Evolutionary conservation across 2,797 vertebrate species (phyloP).

Genomic region (Argentina silus): DNA sequence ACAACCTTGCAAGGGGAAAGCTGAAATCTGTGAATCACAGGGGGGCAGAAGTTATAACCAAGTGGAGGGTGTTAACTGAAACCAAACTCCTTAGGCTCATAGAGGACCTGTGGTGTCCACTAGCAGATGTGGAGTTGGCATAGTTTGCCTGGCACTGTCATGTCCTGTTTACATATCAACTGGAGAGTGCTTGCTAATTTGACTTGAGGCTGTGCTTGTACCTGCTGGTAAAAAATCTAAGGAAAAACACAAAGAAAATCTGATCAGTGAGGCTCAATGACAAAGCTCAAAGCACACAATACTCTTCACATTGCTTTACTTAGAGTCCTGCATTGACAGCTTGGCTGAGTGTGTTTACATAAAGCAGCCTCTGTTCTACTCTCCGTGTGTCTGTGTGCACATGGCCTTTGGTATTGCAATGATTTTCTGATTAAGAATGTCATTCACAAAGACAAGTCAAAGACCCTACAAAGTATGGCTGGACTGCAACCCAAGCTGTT

Average conservation of each 20-base stretch:
- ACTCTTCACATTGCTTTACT: background rate
- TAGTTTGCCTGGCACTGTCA: slow-evolving; percentile 1
- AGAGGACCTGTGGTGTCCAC: background rate
- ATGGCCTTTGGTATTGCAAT: background rate
- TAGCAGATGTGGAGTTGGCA: background rate
- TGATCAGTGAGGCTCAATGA: background rate
- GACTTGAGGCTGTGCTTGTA: background rate
- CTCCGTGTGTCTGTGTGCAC: background rate
- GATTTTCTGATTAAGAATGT: slow-evolving; percentile 22
- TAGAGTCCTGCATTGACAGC: background rate
- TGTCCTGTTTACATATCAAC: slow-evolving; percentile 4
- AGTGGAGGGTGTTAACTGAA: background rate
- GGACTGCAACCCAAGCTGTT: background rate
- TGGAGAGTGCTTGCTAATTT: background rate
- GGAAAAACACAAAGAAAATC: background rate
- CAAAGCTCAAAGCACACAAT: background rate
- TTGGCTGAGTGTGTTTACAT: background rate
- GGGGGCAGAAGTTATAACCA: background rate
- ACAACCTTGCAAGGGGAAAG: background rate
- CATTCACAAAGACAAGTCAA: background rate
- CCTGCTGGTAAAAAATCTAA: background rate
- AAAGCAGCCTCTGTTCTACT: background rate
- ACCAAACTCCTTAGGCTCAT: background rate
- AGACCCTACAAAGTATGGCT: background rate
- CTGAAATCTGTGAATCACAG: background rate